phyloP scores from a whole-genome alignment of 2,113 vertebrate genomes.

The Microcebus lehilahytsara region DNA sequence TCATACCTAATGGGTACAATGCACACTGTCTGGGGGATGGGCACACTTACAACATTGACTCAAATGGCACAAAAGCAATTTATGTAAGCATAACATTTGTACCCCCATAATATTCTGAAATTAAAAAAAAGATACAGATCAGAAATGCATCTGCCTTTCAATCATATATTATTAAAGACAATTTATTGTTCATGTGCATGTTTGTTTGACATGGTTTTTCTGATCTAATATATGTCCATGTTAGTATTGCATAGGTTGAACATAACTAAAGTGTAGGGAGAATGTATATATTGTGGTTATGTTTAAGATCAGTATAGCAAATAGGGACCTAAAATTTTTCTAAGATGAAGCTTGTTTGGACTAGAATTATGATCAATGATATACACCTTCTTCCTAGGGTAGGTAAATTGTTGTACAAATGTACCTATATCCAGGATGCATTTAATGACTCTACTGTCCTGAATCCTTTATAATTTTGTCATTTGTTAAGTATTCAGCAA shows the following conservation, averaged over 20 bases:
- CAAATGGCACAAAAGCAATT: no score
- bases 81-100: no score
- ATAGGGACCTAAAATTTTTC: neutral
- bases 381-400: neutral
- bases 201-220: neutral
- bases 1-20: no score
- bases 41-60: no score
- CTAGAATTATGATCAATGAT: neutral
- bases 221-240: neutral
- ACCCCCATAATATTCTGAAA: no score
- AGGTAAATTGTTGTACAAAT: neutral
- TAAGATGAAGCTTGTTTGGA: neutral
- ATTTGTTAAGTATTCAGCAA: conserved; percentile 21
- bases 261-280: neutral
- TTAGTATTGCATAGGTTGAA: neutral
- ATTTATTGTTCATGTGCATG: neutral
- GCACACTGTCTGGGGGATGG: no score
- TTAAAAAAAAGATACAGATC: neutral
- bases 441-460: neutral
- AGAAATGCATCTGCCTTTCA: neutral
- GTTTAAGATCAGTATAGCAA: neutral
- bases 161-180: neutral
- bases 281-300: neutral
- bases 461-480: neutral
- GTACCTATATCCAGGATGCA: neutral